A percentile compares a stretch with the other conserved stretches of the same genome.
Evolutionary conservation across 2,888 invertebrate genomes (phyloP).

Genomic region (Eledone cirrhosa): DNA sequence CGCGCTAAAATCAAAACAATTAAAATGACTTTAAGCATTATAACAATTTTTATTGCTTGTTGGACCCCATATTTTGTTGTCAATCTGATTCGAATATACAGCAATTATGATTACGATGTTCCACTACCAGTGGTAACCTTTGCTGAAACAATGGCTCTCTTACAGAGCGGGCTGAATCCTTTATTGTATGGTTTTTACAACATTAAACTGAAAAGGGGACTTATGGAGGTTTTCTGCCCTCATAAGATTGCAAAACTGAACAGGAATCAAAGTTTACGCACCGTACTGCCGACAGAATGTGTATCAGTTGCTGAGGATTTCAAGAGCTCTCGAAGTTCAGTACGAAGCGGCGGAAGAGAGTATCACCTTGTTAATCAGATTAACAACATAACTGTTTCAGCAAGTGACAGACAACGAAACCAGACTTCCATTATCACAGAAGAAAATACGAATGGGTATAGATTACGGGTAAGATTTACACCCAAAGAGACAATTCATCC

Average conservation of each 20-base stretch:
- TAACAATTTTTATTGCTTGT: conserved; percentile 67
- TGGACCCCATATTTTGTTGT: conserved; percentile 69
- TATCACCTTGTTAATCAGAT: conserved; percentile 9
- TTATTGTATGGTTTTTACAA: conserved; percentile 68
- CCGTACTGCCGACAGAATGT: conserved; percentile 39
- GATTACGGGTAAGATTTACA: conserved; percentile 53
- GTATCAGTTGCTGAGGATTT: conserved; percentile 37
- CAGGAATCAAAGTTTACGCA: conserved; percentile 34
- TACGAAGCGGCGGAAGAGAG: conserved; percentile 21
- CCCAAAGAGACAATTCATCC: conserved; percentile 43
- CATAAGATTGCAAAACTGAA: conserved; percentile 29
- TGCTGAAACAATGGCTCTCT: conserved; percentile 63
- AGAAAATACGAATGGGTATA: conserved; percentile 56
- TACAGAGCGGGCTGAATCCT: conserved; percentile 67
- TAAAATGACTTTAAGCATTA: conserved; percentile 68
- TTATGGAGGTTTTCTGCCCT: conserved; percentile 54
- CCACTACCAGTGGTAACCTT: conserved; percentile 63
- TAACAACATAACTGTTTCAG: not conserved
- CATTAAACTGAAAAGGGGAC: conserved; percentile 55
- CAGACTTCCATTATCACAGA: conserved; percentile 45
- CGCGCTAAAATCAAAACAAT: conserved; percentile 68
- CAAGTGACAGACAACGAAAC: not conserved
- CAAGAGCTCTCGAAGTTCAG: conserved; percentile 19
- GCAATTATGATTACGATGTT: conserved; percentile 60
- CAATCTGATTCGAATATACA: conserved; percentile 66